Evolutionary conservation across 2,113 vertebrate genomes (phyloP).

Genomic region (Pitta sordida): DNA sequence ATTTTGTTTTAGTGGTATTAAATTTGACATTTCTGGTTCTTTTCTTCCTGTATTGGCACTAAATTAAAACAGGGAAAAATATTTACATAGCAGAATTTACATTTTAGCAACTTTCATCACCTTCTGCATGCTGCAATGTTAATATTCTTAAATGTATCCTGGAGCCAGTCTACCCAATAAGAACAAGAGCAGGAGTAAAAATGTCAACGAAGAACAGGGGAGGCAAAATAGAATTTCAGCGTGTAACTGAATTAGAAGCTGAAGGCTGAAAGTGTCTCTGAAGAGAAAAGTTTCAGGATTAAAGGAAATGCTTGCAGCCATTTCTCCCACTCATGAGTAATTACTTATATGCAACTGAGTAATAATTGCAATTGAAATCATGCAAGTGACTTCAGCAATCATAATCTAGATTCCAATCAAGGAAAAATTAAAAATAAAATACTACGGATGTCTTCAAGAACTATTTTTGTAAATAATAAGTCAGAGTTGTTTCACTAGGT

Average conservation of each 20-base stretch:
- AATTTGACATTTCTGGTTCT: neutral
- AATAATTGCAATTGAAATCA: constrained; percentile 1
- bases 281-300: neutral
- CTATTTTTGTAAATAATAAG: neutral
- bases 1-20: constrained; percentile 26
- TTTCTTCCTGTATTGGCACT: neutral
- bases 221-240: neutral
- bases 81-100: neutral
- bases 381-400: neutral
- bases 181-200: neutral
- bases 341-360: neutral
- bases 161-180: neutral
- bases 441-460: neutral
- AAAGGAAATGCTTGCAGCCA: neutral
- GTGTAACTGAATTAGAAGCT: neutral
- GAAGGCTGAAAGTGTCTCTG: neutral
- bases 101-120: neutral
- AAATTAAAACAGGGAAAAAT: neutral
- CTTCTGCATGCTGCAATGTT: neutral
- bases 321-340: neutral
- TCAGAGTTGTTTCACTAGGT: neutral
- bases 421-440: neutral
- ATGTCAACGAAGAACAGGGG: neutral
- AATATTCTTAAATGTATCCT: neutral
- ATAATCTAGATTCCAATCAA: neutral